Conservation (phyloP, 2,113 vertebrate species). For the Formicarius rufipectus region DNA sequence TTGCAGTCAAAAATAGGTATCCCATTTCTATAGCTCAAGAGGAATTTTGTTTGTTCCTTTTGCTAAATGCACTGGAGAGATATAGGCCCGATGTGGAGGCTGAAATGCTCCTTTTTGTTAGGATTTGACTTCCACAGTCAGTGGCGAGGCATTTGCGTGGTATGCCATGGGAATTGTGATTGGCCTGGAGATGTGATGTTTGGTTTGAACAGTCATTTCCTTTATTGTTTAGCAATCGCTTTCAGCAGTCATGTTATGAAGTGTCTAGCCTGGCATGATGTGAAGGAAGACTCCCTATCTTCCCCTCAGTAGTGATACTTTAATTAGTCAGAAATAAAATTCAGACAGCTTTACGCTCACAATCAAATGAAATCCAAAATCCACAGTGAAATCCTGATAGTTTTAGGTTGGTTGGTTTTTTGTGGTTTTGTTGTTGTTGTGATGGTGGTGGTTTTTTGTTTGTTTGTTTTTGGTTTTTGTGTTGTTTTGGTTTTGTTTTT, state of each 20-base stretch:
- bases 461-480: too few relatives aligned
- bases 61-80: not conserved
- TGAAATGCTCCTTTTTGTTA: not conserved
- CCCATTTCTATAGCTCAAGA: not conserved
- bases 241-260: not conserved
- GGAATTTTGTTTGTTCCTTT: not conserved
- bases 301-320: not conserved
- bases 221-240: not conserved
- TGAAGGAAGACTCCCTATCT: not conserved
- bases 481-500: not conserved
- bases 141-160: rapidly evolving
- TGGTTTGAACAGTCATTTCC: not conserved
- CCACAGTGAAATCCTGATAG: too few relatives aligned
- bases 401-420: too few relatives aligned
- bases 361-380: not conserved
- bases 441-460: too few relatives aligned
- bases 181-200: not conserved
- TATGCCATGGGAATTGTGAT: not conserved
- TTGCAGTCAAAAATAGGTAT: not conserved
- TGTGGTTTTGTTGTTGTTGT: too few relatives aligned
- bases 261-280: not conserved
- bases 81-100: not conserved
- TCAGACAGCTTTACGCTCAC: not conserved
- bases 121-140: not conserved
- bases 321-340: not conserved